Evolutionary conservation across 2,797 vertebrate species (phyloP), one percentile per base, ranked within the genome.

Genomic region (Darevskia mixta): DNA sequence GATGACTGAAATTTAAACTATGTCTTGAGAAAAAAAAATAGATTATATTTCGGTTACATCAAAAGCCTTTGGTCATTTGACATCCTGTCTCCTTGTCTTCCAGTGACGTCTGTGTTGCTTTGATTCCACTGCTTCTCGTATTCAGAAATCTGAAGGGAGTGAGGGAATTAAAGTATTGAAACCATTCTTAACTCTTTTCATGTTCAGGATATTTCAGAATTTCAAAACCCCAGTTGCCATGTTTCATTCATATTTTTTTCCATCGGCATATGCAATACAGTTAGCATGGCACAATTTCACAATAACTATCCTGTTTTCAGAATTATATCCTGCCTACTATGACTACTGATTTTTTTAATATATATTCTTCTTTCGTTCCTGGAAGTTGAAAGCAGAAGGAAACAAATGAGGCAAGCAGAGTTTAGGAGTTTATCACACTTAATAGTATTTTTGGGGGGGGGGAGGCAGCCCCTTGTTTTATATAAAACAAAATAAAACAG

Each of bases 171-270:
- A 89, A 90, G 79, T 79, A 86, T 78, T 20, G 38, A 55, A 88
- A 89, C 66, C 6, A 4, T 90, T 92, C 89, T 41, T 88, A 49
- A 71, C 86, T 89, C 91, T 86, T 49, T 78, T 83, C 72, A 8
- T 43, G 13, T 43, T 91, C 79, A 87, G 79, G 82, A 45, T 79
- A 92, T 85, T 78, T 90, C 8, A 79, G 73, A 90, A 91, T 95
- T 95, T 95, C 87, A 91, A 82, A 93, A 92, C 38, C 66, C 27
- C 15, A 89, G 32, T 72, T 93, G 76, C 55, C 83, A 84, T 87
- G 93, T 90, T 91, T 90, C 49, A 82, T 79, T 93, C 71, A 84
- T 27, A n/a, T 27, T 23, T 72, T 72, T 20, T 79, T 32, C 17
- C n/a, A 13, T 86, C 71, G 69, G 49, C 49, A 27, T 64, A 64